Base-by-base conservation (phyloP, 2,888 invertebrate genomes). In the Polia nebulosa region DNA sequence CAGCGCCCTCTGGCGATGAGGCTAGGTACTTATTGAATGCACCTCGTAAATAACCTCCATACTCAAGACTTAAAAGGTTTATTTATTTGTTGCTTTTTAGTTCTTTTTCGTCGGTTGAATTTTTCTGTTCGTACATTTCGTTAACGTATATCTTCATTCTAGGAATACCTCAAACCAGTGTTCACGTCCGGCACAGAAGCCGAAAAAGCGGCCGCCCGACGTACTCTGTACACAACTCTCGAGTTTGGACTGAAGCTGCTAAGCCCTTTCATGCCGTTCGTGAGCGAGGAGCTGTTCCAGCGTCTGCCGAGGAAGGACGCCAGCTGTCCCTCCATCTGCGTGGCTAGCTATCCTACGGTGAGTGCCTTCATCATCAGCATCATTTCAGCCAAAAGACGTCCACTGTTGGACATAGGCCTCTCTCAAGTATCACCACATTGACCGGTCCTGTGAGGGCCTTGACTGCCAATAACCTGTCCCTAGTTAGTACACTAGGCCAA, bases 201-300 rank as follows among this genome's bases (percentile, higher is more conserved):
- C 0, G 95, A 96, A 67, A 96, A 97, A 77, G 94, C 96, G 11
- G 96, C 96, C 47, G 97, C 98, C 0, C 97, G 98, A 29, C 96
- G 97, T 79, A 97, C 98, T 0, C 96, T 99, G 3, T 98, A 98
- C 91, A 97, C 97, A 0, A 97, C 98, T 44, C 93, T 99, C 56
- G 98, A 99, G 87, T 96, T 96, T 7, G 99, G 98, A 0, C 96
- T 99, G 39, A 97, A 98, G 74, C 96, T 99, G 66, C 96, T 99
- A 20, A 98, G 98, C 76, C 99, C 99, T 0, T 98, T 99, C 92
- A 99, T 99, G 99, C 99, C 99, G 0, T 99, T 98, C 92, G 96
- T 99, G 76, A 97, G 98, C 0, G 99, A 99, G 93, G 99, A 99
- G 93, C 94, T 99, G 81, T 99, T 97, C 96, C 99, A 99, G 93